Evolutionary conservation across 2,113 vertebrate species (phyloP), one percentile per base, ranked within the genome.

Genomic region (Neodontobutis hainanensis): DNA sequence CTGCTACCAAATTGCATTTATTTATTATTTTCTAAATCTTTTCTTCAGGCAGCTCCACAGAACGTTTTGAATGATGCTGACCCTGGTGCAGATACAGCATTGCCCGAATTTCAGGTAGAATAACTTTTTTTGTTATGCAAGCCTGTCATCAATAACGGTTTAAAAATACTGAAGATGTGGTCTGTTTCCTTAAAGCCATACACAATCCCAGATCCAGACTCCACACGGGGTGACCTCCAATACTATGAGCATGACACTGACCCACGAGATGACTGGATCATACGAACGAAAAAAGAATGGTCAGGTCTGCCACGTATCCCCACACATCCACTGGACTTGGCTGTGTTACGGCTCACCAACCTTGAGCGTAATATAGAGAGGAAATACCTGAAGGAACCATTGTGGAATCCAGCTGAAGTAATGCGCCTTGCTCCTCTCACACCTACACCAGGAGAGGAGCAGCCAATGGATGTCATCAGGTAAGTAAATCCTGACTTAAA

Each of bases 341-440:
- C 94, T 0, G 92, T 98, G 68, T 88, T 93, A 46, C 93, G 96
- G 0, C 84, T 99, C 11, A 86, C 93, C 1, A 94, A 94, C 6
- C 92, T 99, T 7, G 97, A 99, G 88, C 92, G 93, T 32, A 96
- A 98, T 76, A 91, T 99, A 3, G 97, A 99, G 77, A 90, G 97
- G 0, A 94, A 96, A 14, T 99, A 97, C 84, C 91, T 99, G 19
- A 95, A 94, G 89, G 95, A 97, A 70, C 97, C 97, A 0, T 94
- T 99, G 1, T 97, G 97, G 95, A 92, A 94, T 2, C 86, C 92
- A 2, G 92, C 95, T 0, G 95, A 97, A 65, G 95, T 97, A 75
- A 94, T 96, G 85, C 95, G 94, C 8, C 92, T 92, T 0, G 90
- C 95, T 2, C 92, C 93, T 4, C 89, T 92, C 51, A 91, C 92